Percentiles rank a stretch among this genome's conserved stretches.
phyloP scores from a whole-genome alignment of 2,113 vertebrate species.

The Chinchilla lanigera region DNA sequence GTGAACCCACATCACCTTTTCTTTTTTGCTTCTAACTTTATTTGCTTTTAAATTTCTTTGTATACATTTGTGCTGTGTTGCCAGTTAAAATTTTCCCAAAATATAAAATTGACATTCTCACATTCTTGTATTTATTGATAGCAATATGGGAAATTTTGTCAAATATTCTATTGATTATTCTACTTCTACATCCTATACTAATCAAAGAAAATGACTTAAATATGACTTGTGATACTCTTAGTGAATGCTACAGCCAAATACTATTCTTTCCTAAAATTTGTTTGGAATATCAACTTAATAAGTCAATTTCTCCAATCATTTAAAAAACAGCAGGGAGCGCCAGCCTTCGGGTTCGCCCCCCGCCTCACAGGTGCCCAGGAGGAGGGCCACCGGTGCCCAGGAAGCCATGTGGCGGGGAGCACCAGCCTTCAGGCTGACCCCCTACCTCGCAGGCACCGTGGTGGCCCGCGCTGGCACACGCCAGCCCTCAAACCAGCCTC shows the following conservation, averaged over 20 bases:
- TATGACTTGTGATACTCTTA: neutral
- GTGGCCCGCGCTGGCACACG: too few relatives aligned
- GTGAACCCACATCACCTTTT: neutral
- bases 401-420: too few relatives aligned
- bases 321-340: too few relatives aligned
- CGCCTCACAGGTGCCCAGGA: too few relatives aligned
- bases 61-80: neutral
- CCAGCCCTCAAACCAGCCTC: too few relatives aligned
- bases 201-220: slow-evolving; percentile 11
- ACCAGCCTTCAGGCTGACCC: too few relatives aligned
- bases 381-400: too few relatives aligned
- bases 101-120: neutral
- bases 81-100: neutral
- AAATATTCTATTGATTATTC: neutral
- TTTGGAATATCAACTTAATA: neutral
- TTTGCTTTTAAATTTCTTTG: neutral
- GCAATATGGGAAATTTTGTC: neutral
- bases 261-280: neutral
- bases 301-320: neutral
- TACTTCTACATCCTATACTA: neutral
- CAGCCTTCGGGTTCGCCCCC: too few relatives aligned
- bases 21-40: neutral
- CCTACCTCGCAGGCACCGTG: too few relatives aligned
- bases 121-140: neutral
- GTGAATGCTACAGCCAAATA: neutral